These are phyloP conservation scores for Turritopsis dohrnii DNA, from an alignment of 30 jellyfish, hydroid and myxozoan genomes.

Conservation along the genomic window DNA sequence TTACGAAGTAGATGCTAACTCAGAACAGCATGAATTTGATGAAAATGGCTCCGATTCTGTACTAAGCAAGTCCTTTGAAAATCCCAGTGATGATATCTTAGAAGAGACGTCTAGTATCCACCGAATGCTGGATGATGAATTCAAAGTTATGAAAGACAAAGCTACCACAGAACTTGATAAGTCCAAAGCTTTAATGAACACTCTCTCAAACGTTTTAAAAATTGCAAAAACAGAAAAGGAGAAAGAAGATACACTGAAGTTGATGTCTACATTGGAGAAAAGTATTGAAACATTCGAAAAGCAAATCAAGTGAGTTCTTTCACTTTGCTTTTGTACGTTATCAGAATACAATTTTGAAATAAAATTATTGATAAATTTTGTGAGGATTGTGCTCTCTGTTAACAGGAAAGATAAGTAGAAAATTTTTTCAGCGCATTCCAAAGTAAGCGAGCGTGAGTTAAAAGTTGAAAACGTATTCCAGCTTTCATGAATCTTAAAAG, in stretches of 20 bases:
- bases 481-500: no score
- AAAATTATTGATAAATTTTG: no score
- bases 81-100: neutral
- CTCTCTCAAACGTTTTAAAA: conserved; percentile 22
- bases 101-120: neutral
- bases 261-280: conserved; percentile 34
- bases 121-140: neutral
- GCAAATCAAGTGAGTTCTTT: conserved; percentile 37
- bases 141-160: conserved; percentile 25
- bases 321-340: neutral
- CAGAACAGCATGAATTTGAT: neutral
- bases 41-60: neutral
- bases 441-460: no score
- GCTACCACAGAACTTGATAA: conserved; percentile 36
- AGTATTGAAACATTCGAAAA: conserved; percentile 31
- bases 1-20: neutral
- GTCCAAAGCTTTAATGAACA: conserved; percentile 30
- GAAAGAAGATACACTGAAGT: conserved; percentile 18
- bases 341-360: no score
- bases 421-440: no score
- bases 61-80: neutral
- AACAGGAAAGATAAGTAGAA: no score
- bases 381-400: no score
- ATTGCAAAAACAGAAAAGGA: conserved; percentile 20
- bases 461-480: no score